These are phyloP conservation scores for Anolis sagrei DNA, from an alignment of 2,113 vertebrate genomes.

Conservation along the genomic window DNA sequence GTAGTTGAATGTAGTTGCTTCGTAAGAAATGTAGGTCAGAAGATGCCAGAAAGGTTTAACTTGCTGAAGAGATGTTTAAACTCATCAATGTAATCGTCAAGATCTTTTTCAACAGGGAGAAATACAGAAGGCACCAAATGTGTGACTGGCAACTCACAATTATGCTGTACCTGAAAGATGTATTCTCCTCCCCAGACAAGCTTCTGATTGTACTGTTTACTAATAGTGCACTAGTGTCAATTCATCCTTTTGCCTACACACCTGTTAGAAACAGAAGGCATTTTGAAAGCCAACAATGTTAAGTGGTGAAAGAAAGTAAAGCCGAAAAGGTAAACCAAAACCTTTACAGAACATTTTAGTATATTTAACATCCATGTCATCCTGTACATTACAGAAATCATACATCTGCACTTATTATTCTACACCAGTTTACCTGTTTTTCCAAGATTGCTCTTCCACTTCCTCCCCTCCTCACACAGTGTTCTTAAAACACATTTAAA, in stretches of 20 bases:
- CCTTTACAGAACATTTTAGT: conserved; percentile 9
- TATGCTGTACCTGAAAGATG: conserved; percentile 36
- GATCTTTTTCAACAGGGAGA: background rate
- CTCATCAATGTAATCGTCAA: conserved; percentile 1
- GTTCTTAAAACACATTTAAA: conserved; percentile 11
- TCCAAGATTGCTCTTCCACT: background rate
- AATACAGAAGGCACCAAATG: conserved; percentile 66
- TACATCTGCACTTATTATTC: conserved; percentile 13
- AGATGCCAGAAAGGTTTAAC: conserved; percentile 48
- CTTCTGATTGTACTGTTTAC: conserved; percentile 48
- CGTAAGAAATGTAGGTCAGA: conserved; percentile 27
- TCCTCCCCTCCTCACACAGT: background rate
- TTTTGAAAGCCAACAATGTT: conserved; percentile 38
- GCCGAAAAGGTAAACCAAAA: background rate
- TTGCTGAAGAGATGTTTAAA: conserved; percentile 25
- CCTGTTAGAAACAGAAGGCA: conserved; percentile 39
- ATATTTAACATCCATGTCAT: conserved; percentile 21
- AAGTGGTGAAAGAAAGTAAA: conserved; percentile 50
- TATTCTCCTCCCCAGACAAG: conserved; percentile 34
- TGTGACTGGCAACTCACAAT: conserved; percentile 55
- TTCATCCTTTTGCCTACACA: conserved; percentile 48
- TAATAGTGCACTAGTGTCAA: conserved; percentile 53
- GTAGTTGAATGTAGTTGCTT: conserved; percentile 51
- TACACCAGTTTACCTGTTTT: conserved; percentile 14
- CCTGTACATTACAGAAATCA: conserved; percentile 20